Base-by-base conservation (phyloP, 2,113 vertebrate species). In the Tinamus guttatus region DNA sequence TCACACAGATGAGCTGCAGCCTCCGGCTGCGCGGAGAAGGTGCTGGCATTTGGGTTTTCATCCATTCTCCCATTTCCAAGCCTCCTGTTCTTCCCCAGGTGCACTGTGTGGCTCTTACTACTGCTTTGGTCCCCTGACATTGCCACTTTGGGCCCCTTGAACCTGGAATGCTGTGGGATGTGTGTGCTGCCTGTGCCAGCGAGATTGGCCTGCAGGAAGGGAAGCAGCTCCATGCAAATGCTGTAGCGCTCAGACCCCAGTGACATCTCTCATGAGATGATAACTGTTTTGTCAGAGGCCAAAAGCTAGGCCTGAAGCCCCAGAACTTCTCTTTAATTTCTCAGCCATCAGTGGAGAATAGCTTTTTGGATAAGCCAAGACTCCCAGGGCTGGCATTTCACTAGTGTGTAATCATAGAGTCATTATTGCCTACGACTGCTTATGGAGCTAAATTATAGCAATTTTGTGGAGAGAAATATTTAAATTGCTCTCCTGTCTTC, bases 391-490 rank as follows among this genome's bases (percentile, higher is more conserved):
- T 68, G 13, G n/a, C n/a, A 21, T 71, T 96, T 71, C 84, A 40
- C 93, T 59, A 73, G 94, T 24, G 69, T 73, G 80, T 97, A 97
- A 97, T 97, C 97, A 95, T 12, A 93, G 94, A 80, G 84, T 62
- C n/a, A 49, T 24, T 81, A 85, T 69, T 30, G 87, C 92, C 96
- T 27, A 19, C 3, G 16, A 36, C 59, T 92, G 90, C 90, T 15
- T 40, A 52, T 94, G 89, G 96, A 89, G 96, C 78, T 67, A 95
- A 96, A 97, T 97, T 89, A 96, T 4, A 97, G 94, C 95, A 93
- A 76, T 97, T 95, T 96, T 69, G 63, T 81, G 34, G 75, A 83
- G 78, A 87, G 79, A 94, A 96, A 92, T 97, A 95, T 95, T 97
- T 90, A 96, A 95, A 96, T 96, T 77, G 85, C 94, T 93, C 90